Evolutionary conservation across 2,797 vertebrate species (phyloP), one percentile per base, ranked within the genome.

Genomic region (Scomberomorus guttatus): DNA sequence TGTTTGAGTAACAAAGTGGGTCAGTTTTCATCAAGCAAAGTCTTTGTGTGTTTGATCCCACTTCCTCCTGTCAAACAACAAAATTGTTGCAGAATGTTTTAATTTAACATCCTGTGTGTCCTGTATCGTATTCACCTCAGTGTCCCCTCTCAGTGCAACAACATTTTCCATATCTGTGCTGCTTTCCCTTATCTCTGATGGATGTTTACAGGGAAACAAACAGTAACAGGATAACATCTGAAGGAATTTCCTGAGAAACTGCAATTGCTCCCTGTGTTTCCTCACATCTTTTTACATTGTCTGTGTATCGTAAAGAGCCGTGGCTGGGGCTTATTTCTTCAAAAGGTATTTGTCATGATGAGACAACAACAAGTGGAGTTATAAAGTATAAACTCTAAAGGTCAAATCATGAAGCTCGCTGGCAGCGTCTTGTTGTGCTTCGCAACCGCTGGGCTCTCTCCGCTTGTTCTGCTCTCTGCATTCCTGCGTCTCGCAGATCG

Each of bases 401-500:
- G 87, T 92, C 82, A 87, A 87, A 82, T 60, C 44, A 17, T 68
- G 83, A 79, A 77, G 81, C 58, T 50, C 27, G 60, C 69, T 71
- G 79, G 79, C 83, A 74, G 75, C 24, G 57, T 74, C 83, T 56
- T 25, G 55, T 56, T 25, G 55, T 69, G 72, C 77, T 77, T 71
- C 63, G 75, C 70, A 77, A 54, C 57, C 55, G 3, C 55, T 5
- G 27, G 32, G 65, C 75, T 76, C 57, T 67, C 58, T 48, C 52
- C 80, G 74, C 80, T 83, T 80, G 65, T 82, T 90, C 80, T 77
- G 79, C 85, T 80, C 77, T 65, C 87, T 66, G 82, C 94, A 94
- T 95, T 94, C 91, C 92, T 91, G 78, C 77, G 85, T 82, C 84
- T 84, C 72, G 50, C 87, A 83, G 87, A 94, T 93, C 85, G 88